These are phyloP conservation scores for Drosophila niveifrons DNA, from an alignment of 2,888 invertebrate species.

Conservation along the genomic window DNA sequence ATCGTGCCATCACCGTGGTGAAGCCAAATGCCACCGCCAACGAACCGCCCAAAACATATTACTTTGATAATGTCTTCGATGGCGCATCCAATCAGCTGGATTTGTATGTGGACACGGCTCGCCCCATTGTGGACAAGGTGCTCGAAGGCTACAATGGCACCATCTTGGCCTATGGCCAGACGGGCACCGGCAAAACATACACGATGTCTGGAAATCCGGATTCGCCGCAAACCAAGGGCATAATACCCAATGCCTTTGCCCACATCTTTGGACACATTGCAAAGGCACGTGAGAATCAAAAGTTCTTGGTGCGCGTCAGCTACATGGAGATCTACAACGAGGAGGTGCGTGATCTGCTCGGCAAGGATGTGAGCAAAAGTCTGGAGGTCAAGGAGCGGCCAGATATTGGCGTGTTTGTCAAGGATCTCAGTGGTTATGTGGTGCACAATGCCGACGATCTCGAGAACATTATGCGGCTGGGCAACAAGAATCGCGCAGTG, in stretches of 20 bases:
- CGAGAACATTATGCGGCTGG: slow-evolving; percentile 97
- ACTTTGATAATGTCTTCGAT: slow-evolving; percentile 97
- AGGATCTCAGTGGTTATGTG: slow-evolving; percentile 98
- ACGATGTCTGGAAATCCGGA: slow-evolving; percentile 98
- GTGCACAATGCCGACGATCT: slow-evolving; percentile 98
- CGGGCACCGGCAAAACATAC: slow-evolving; percentile 99
- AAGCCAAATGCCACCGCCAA: slow-evolving; percentile 90
- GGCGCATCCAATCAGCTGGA: slow-evolving; percentile 93
- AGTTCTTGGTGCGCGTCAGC: slow-evolving; percentile 98
- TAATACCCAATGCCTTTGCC: slow-evolving; percentile 99
- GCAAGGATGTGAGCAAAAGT: slow-evolving; percentile 93
- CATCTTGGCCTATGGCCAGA: slow-evolving; percentile 95
- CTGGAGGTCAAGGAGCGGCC: slow-evolving; percentile 97
- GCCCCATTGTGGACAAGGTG: slow-evolving; percentile 98
- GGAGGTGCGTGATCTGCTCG: slow-evolving; percentile 97
- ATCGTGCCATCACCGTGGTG: slow-evolving; percentile 91
- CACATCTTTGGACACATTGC: slow-evolving; percentile 99
- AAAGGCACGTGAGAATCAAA: slow-evolving; percentile 95
- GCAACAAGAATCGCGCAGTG: slow-evolving; percentile 96
- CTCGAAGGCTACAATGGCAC: slow-evolving; percentile 98
- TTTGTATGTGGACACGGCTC: slow-evolving; percentile 97
- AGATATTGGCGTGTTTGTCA: slow-evolving; percentile 98
- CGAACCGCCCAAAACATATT: slow-evolving; percentile 95
- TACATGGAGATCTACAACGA: slow-evolving; percentile 99
- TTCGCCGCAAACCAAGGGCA: slow-evolving; percentile 95